These are phyloP conservation scores for Chrysopilus asiliformis DNA, from an alignment of 2,888 invertebrate species.

Conservation along the genomic window DNA sequence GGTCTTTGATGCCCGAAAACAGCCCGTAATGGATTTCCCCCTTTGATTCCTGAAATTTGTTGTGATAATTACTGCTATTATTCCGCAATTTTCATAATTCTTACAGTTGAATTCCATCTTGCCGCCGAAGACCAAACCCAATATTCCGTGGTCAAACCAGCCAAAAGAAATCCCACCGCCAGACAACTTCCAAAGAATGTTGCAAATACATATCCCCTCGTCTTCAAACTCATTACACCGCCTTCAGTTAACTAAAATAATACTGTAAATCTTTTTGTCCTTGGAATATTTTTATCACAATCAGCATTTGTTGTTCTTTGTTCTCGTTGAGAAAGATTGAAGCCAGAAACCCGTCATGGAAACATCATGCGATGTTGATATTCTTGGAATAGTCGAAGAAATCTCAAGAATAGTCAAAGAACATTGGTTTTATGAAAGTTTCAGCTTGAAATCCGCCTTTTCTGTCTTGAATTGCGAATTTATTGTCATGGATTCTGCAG, in stretches of 20 bases:
- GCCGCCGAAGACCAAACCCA: conserved; percentile 61
- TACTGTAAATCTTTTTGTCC: too few species aligned
- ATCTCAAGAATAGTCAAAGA: too few species aligned
- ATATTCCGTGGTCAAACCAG: conserved; percentile 61
- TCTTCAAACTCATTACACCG: conserved; percentile 46
- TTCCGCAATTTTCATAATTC: neutral
- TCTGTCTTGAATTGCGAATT: too few species aligned
- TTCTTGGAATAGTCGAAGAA: too few species aligned
- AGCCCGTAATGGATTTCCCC: conserved; percentile 74
- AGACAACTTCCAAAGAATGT: conserved; percentile 63
- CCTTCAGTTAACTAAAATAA: neutral
- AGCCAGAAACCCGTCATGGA: too few species aligned
- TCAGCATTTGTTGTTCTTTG: too few species aligned
- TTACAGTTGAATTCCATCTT: conserved; percentile 35
- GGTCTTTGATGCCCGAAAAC: conserved; percentile 69
- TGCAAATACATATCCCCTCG: conserved; percentile 56
- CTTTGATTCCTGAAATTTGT: conserved; percentile 33
- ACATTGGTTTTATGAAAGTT: too few species aligned
- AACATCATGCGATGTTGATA: too few species aligned
- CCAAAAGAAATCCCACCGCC: conserved; percentile 55
- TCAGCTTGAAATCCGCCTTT: too few species aligned
- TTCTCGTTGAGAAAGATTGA: too few species aligned
- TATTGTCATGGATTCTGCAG: too few species aligned
- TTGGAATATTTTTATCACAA: too few species aligned
- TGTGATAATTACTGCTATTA: neutral